A percentile compares a stretch with the other conserved stretches of the same genome.
These are phyloP conservation scores for Tretioscincus oriximinensis DNA, from an alignment of 2,113 vertebrate species.

Conservation along the genomic window DNA sequence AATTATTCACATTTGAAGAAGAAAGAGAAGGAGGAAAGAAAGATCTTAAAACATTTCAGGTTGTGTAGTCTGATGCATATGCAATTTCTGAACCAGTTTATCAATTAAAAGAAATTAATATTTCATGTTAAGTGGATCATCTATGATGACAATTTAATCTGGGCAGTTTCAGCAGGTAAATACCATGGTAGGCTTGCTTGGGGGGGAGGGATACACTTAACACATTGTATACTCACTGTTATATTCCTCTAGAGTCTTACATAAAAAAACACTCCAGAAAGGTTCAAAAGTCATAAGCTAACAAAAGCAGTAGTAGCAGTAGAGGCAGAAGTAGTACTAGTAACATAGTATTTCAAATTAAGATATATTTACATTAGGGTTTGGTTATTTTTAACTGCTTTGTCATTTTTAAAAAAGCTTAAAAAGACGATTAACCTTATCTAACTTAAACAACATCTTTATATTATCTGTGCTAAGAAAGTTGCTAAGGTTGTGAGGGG, in stretches of 20 bases:
- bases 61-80: accelerated
- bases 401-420: neutral
- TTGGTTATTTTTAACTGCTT: neutral
- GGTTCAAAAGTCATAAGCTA: neutral
- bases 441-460: neutral
- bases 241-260: neutral
- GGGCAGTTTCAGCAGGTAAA: neutral
- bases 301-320: neutral
- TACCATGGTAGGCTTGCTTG: neutral
- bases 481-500: neutral
- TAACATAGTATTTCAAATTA: neutral
- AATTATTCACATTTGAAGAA: too few relatives aligned
- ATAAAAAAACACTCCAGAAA: neutral
- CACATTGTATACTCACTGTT: neutral
- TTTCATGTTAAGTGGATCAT: neutral
- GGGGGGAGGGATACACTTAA: neutral
- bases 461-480: neutral
- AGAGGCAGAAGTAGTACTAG: neutral
- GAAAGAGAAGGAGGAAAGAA: too few relatives aligned
- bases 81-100: neutral
- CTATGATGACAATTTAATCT: neutral
- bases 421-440: neutral
- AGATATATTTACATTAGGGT: neutral
- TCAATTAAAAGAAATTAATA: neutral
- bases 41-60: too few relatives aligned